These are phyloP conservation scores for Pteronotus mesoamericanus DNA, from an alignment of 2,797 vertebrate genomes.

Conservation along the genomic window DNA sequence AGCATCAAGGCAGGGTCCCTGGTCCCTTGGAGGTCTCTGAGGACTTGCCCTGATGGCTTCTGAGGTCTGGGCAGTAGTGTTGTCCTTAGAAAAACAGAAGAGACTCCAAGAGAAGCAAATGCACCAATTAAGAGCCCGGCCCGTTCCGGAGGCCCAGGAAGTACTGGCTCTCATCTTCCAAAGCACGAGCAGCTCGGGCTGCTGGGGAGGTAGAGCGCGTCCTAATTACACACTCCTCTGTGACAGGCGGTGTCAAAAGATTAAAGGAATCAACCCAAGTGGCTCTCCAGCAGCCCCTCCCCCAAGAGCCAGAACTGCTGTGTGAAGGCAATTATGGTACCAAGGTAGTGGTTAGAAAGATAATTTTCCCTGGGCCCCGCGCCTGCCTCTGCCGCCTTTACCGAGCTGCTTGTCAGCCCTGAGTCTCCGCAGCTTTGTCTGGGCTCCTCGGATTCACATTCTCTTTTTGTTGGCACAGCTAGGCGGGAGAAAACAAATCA, in stretches of 20 bases:
- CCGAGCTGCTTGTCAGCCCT: background rate
- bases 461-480: background rate
- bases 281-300: background rate
- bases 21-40: background rate
- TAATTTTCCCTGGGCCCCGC: background rate
- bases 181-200: background rate
- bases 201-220: background rate
- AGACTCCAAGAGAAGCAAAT: background rate
- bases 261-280: slow-evolving; percentile 54
- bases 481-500: background rate
- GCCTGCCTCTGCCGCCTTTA: background rate
- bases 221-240: slow-evolving; percentile 55
- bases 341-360: background rate
- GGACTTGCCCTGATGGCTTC: background rate
- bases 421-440: background rate
- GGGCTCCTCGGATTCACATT: background rate
- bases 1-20: background rate
- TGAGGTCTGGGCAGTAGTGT: background rate
- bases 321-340: background rate
- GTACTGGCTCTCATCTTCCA: background rate
- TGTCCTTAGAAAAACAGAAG: background rate
- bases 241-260: slow-evolving; percentile 49
- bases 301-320: background rate
- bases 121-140: background rate
- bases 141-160: rapidly evolving